Evolutionary conservation across 2,888 invertebrate species (phyloP).

Genomic region (Hoplodrina blanda): DNA sequence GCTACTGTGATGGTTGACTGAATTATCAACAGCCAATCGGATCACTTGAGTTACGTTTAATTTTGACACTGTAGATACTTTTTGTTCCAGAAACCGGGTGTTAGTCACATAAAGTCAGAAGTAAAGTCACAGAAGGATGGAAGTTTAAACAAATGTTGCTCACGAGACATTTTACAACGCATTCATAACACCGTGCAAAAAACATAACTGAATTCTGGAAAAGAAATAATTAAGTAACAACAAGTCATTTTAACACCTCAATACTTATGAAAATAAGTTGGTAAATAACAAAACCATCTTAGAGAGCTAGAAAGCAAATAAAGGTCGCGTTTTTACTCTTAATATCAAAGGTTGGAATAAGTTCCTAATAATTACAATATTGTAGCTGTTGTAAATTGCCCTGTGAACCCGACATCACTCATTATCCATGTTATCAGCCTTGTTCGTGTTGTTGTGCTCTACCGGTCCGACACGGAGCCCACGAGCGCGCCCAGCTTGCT

Average conservation of each 20-base stretch:
- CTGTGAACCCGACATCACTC: slow-evolving; percentile 45
- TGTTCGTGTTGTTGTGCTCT: slow-evolving; percentile 48
- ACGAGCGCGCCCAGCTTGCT: slow-evolving; percentile 76
- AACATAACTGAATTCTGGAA: slow-evolving; percentile 6
- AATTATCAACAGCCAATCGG: neutral
- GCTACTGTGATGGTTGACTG: too few relatives aligned
- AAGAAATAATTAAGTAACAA: slow-evolving; percentile 23
- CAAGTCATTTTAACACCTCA: slow-evolving; percentile 22
- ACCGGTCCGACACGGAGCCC: slow-evolving; percentile 80
- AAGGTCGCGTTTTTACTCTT: slow-evolving; percentile 41
- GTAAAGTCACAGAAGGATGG: slow-evolving; percentile 45
- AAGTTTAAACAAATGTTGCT: slow-evolving; percentile 46
- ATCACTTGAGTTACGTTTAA: neutral
- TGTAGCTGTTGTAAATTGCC: slow-evolving; percentile 58
- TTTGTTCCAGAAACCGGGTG: neutral
- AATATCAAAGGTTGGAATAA: slow-evolving; percentile 41
- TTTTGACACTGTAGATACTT: too few relatives aligned
- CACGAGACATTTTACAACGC: slow-evolving; percentile 62
- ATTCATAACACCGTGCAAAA: slow-evolving; percentile 14
- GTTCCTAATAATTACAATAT: slow-evolving; percentile 37
- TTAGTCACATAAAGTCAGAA: slow-evolving; percentile 14
- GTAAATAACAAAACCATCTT: slow-evolving; percentile 22
- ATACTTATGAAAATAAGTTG: slow-evolving; percentile 39
- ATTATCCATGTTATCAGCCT: slow-evolving; percentile 56
- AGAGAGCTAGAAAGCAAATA: slow-evolving; percentile 29